Conservation (phyloP, 2,888 invertebrate species). For the Anaspis maculata region DNA sequence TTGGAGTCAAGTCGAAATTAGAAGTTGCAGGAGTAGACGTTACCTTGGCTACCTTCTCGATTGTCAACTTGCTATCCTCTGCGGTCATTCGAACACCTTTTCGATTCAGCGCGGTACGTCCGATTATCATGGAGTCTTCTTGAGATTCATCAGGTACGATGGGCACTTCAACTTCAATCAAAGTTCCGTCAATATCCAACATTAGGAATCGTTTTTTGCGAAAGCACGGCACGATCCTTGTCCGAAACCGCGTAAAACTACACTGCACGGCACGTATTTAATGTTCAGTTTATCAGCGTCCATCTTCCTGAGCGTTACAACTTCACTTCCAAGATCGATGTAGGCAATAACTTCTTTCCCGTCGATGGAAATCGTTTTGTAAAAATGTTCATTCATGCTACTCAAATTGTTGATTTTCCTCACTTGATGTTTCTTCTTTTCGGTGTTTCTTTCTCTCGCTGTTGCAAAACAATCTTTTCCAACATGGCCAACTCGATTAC, state of each 20-base stretch:
- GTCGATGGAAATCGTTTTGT: conserved; percentile 5
- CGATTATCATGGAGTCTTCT: too few species aligned
- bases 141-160: too few species aligned
- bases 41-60: too few species aligned
- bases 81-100: too few species aligned
- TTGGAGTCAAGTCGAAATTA: too few species aligned
- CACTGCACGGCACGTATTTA: conserved; percentile 2
- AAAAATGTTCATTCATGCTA: conserved; percentile 2
- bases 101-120: too few species aligned
- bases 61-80: too few species aligned
- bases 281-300: conserved; percentile 4
- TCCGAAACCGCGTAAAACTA: conserved; percentile 8
- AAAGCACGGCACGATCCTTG: conserved; percentile 9
- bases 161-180: conserved; percentile 5
- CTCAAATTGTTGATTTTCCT: background rate
- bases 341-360: conserved; percentile 6
- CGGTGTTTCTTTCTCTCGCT: background rate
- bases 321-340: conserved; percentile 10
- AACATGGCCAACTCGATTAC: background rate
- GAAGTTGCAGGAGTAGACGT: too few species aligned
- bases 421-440: background rate
- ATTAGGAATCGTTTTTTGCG: too few species aligned
- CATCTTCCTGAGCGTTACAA: conserved; percentile 6
- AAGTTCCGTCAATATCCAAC: conserved; percentile 5
- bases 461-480: background rate